Evolutionary conservation across 2,888 invertebrate genomes (phyloP).

Genomic region (Zonitis immaculata): DNA sequence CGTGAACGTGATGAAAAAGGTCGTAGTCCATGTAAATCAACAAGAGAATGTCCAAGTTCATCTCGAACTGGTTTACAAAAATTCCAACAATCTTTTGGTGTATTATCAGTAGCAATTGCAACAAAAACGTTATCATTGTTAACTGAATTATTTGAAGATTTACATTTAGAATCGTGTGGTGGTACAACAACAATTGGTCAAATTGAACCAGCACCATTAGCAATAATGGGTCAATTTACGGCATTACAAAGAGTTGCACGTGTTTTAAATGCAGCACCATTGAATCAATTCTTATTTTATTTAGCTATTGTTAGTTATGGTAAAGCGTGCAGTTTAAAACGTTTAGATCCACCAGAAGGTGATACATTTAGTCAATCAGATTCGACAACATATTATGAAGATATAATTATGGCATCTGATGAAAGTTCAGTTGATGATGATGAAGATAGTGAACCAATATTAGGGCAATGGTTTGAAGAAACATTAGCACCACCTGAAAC

Average conservation of each 20-base stretch:
- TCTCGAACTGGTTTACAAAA: constrained; percentile 65
- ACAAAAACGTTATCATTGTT: constrained; percentile 76
- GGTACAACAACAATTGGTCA: constrained; percentile 37
- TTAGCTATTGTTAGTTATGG: constrained; percentile 86
- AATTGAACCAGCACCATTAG: constrained; percentile 59
- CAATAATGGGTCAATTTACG: constrained; percentile 60
- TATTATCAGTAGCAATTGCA: constrained; percentile 83
- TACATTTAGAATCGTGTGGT: constrained; percentile 66
- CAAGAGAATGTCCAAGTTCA: constrained; percentile 44
- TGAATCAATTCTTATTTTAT: constrained; percentile 81
- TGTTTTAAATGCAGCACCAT: constrained; percentile 64
- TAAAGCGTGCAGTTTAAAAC: constrained; percentile 81
- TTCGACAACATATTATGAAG: constrained; percentile 94
- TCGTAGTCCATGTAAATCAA: constrained; percentile 57
- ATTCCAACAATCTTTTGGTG: constrained; percentile 84
- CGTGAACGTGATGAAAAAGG: constrained; percentile 53
- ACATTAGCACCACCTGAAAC: constrained; percentile 78
- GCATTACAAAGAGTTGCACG: constrained; percentile 68
- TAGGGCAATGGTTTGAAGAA: constrained; percentile 94
- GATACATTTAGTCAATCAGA: constrained; percentile 84
- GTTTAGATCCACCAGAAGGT: constrained; percentile 77
- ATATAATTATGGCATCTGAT: constrained; percentile 86
- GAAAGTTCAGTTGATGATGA: constrained; percentile 87
- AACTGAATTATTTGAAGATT: constrained; percentile 69
- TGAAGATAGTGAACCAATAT: constrained; percentile 77